Percentiles rank a stretch among this genome's conserved stretches.
These are phyloP conservation scores for Zophobas morio DNA, from an alignment of 1,140 invertebrate species.

Conservation along the genomic window DNA sequence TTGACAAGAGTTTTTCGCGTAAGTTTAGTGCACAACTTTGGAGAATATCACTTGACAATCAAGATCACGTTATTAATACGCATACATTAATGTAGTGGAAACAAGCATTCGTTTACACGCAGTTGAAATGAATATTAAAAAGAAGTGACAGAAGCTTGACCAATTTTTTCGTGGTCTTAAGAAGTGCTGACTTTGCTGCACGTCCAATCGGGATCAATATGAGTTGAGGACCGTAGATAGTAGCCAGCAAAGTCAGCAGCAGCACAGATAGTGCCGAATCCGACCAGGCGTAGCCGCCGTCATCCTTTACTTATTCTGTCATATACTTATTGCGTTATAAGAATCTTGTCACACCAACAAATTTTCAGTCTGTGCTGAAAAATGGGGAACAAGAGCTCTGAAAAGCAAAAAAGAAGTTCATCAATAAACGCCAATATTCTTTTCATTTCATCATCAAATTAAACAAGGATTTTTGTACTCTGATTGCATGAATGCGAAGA, in stretches of 20 bases:
- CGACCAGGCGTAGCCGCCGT: constrained; percentile 21
- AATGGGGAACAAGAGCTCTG: background rate
- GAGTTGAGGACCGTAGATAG: constrained; percentile 45
- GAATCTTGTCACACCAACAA: background rate
- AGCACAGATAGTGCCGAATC: constrained; percentile 31
- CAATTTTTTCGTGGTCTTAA: constrained; percentile 36
- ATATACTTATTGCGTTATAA: constrained; percentile 21
- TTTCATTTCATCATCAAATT: background rate
- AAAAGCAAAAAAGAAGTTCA: background rate
- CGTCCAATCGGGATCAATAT: constrained; percentile 49
- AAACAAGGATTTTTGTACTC: background rate
- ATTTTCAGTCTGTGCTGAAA: background rate
- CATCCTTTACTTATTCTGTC: constrained; percentile 30
- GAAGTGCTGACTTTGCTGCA: constrained; percentile 45
- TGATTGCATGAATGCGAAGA: background rate
- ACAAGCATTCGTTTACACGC: too few relatives aligned
- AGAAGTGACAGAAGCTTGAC: constrained; percentile 7
- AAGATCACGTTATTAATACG: too few relatives aligned
- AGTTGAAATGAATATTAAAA: constrained; percentile 1
- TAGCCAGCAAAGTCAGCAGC: constrained; percentile 45
- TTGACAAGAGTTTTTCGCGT: too few relatives aligned
- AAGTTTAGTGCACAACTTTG: too few relatives aligned
- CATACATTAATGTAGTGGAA: too few relatives aligned
- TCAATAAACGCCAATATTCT: background rate
- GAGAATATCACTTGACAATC: too few relatives aligned